A percentile compares a stretch with the other conserved stretches of the same genome.
Conservation (phyloP, 1,140 invertebrate genomes). For the Chlorops oryzae region DNA sequence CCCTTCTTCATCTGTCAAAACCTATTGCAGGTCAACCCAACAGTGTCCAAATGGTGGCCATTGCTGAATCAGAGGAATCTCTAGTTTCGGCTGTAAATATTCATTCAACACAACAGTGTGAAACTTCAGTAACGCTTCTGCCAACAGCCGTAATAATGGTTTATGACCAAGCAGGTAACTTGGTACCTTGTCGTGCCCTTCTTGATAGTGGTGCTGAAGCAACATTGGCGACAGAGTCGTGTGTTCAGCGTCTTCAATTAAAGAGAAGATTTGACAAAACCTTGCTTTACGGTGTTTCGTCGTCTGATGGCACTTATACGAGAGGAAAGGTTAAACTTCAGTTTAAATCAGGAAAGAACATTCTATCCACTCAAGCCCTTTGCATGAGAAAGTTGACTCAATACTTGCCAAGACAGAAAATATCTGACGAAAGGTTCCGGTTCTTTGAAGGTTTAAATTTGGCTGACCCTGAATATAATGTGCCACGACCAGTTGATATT, state of each 20-base stretch:
- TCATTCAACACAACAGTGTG: no score
- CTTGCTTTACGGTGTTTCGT: background rate
- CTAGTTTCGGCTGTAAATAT: no score
- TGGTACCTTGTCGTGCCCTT: no score
- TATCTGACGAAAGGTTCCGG: background rate
- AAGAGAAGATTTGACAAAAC: conserved; percentile 1
- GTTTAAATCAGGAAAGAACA: background rate
- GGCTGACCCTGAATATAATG: conserved; percentile 1
- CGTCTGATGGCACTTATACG: background rate
- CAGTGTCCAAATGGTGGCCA: no score
- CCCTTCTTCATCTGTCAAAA: no score
- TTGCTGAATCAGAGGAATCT: no score
- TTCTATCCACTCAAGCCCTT: background rate
- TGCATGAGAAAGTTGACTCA: background rate
- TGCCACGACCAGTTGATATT: background rate
- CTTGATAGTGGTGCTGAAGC: no score
- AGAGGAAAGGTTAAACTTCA: background rate
- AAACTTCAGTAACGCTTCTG: no score
- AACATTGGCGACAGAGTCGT: background rate
- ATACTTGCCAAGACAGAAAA: background rate
- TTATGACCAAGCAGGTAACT: no score
- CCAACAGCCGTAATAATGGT: no score
- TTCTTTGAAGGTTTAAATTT: background rate
- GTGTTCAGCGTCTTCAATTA: background rate
- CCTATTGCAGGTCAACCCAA: no score